These are phyloP conservation scores for Pseudolaguvia tuberculata DNA, from an alignment of 2,113 vertebrate genomes.

Conservation along the genomic window DNA sequence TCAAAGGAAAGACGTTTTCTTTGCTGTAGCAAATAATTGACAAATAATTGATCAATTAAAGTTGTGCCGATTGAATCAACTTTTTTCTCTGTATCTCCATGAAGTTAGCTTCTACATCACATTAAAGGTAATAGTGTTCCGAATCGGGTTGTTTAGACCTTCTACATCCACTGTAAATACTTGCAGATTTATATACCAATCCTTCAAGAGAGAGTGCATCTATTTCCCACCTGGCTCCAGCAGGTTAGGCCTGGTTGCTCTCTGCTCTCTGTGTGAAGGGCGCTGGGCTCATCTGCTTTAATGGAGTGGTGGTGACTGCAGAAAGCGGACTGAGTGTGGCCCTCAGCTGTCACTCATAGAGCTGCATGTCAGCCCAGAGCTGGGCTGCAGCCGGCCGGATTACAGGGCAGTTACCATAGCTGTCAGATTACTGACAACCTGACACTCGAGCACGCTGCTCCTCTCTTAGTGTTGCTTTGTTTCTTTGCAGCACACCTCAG, in stretches of 20 bases:
- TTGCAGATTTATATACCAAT: conserved; percentile 4
- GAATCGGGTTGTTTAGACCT: not conserved
- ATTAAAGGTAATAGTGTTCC: not conserved
- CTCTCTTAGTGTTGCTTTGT: conserved; percentile 89
- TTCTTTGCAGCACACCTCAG: conserved; percentile 80
- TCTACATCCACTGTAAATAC: not conserved
- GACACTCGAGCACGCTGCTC: conserved; percentile 96
- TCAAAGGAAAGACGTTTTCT: not conserved
- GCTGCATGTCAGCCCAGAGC: conserved; percentile 91
- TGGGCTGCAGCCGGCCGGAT: conserved; percentile 97
- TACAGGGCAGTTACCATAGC: conserved; percentile 99
- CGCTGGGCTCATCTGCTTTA: conserved; percentile 99
- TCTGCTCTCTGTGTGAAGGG: conserved; percentile 48
- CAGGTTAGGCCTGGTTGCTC: conserved; percentile 74
- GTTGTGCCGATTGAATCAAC: too few species aligned
- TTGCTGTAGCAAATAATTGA: not conserved
- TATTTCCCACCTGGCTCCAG: conserved; percentile 89
- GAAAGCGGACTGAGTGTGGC: conserved; percentile 93
- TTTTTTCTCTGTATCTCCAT: too few species aligned
- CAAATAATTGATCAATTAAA: too few species aligned
- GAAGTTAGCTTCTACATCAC: not conserved
- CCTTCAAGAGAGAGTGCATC: conserved; percentile 4
- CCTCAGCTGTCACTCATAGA: conserved; percentile 99
- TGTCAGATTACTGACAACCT: conserved; percentile 99
- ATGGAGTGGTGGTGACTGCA: conserved; percentile 99